Evolutionary conservation across 2,797 vertebrate genomes (phyloP), one percentile per base, ranked within the genome.

Genomic region (Sebastes glaucus): DNA sequence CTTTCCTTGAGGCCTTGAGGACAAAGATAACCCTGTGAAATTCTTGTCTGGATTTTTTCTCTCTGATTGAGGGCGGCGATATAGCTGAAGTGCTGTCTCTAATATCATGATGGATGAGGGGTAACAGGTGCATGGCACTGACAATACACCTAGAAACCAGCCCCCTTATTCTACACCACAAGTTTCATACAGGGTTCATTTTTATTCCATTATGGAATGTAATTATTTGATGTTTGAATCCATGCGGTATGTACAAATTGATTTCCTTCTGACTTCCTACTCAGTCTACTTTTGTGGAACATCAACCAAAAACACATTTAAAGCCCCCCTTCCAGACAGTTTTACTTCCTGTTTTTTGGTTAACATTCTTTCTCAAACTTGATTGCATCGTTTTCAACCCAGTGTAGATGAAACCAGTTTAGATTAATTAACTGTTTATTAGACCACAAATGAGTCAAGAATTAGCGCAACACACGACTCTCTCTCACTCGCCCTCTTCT

Each of bases 11-110:
- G 92, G 89, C 90, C 91, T 93, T 89, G 90, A 89, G 73, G 90
- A 94, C 91, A 95, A 95, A 95, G 93, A 95, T 95, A 95, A 95
- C 88, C 91, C 88, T 93, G 94, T 94, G 89, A 95, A 93, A 95
- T 95, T 94, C 93, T 92, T 93, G 61, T 66, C 87, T 81, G 78
- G 81, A 88, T 90, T 87, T 73, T 89, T 91, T 78, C 65, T 87
- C 70, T 66, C 56, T 87, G 76, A 87, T 80, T 85, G 88, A 81
- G 33, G 57, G 42, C 52, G 74, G 67, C 13, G 7, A 38, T 65
- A 11, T 68, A 76, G 56, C 67, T 71, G 46, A 85, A 68, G 65
- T 59, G 53, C 60, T 67, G 42, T 35, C 55, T 72, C 64, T 71
- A 35, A 65, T 81, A 63, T 80, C 63, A 42, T 62, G 71, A 87